Conservation (phyloP, 2,888 invertebrate species). For the Drosophila peninsularis region DNA sequence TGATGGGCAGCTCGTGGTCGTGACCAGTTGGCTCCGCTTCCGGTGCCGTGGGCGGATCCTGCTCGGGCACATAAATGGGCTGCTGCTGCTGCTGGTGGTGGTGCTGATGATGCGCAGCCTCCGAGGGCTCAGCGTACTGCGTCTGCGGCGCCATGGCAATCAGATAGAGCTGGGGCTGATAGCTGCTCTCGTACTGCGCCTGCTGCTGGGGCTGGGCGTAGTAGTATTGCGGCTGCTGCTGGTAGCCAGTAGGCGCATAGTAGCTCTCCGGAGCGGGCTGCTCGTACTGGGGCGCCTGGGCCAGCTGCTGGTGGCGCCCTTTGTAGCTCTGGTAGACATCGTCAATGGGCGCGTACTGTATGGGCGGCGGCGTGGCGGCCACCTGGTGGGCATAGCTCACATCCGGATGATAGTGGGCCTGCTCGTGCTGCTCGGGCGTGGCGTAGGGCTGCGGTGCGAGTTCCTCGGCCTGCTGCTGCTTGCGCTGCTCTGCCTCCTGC, state of each 20-base stretch:
- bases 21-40: conserved; percentile 35
- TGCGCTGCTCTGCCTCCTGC: conserved; percentile 81
- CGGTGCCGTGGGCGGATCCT: conserved; percentile 49
- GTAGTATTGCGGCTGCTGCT: conserved; percentile 75
- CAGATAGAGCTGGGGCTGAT: conserved; percentile 79
- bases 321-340: conserved; percentile 83
- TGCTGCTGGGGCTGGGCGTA: conserved; percentile 68
- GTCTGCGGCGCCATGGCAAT: conserved; percentile 76
- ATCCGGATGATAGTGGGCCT: conserved; percentile 65
- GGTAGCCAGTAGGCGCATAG: conserved; percentile 54
- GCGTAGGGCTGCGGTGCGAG: conserved; percentile 39
- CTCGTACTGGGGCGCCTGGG: conserved; percentile 53
- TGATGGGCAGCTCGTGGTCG: conserved; percentile 62
- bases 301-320: conserved; percentile 67
- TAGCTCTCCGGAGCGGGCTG: conserved; percentile 56
- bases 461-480: conserved; percentile 61
- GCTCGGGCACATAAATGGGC: conserved; percentile 74
- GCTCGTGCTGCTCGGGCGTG: conserved; percentile 46
- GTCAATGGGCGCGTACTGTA: conserved; percentile 77
- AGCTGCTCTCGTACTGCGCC: conserved; percentile 51
- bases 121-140: conserved; percentile 42
- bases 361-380: conserved; percentile 60
- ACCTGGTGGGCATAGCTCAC: conserved; percentile 67
- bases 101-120: conserved; percentile 3
- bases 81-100: conserved; percentile 49